These are phyloP conservation scores for Ichneumoninae sp. DNA, from an alignment of 2,888 invertebrate species.

Conservation along the genomic window DNA sequence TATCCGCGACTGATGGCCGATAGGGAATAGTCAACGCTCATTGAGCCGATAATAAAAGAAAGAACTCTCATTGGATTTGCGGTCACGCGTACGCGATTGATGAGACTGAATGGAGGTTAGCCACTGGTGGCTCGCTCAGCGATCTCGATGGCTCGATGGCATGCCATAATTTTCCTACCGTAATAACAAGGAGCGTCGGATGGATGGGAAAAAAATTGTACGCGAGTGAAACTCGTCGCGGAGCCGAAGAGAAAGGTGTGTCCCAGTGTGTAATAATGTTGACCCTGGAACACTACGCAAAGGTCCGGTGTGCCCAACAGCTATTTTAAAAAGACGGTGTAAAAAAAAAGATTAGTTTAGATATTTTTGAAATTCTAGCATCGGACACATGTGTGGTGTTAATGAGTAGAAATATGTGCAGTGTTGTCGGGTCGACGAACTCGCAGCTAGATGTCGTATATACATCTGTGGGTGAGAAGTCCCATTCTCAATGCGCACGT, in stretches of 20 bases:
- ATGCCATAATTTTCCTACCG: constrained; percentile 12
- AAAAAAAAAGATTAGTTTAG: neutral
- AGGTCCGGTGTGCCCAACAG: neutral
- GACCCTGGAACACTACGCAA: neutral
- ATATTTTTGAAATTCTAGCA: neutral
- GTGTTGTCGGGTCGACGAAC: neutral
- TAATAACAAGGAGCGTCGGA: constrained; percentile 5
- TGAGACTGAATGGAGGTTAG: constrained; percentile 11
- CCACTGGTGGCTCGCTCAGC: neutral
- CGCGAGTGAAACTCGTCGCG: neutral
- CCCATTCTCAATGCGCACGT: neutral
- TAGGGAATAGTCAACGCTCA: constrained; percentile 24
- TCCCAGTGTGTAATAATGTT: constrained; percentile 22
- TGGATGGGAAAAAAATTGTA: neutral
- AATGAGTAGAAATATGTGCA: neutral
- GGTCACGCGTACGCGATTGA: neutral
- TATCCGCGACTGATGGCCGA: neutral
- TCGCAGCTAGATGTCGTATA: neutral
- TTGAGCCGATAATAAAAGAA: constrained; percentile 10
- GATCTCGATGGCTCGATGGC: neutral
- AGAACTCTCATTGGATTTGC: constrained; percentile 38
- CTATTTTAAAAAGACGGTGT: neutral
- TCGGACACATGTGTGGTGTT: neutral
- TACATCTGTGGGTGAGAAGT: neutral
- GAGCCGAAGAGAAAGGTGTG: constrained; percentile 27